phyloP scores from a whole-genome alignment of 2,888 invertebrate species.

The Troglohyphantes excavatus region DNA sequence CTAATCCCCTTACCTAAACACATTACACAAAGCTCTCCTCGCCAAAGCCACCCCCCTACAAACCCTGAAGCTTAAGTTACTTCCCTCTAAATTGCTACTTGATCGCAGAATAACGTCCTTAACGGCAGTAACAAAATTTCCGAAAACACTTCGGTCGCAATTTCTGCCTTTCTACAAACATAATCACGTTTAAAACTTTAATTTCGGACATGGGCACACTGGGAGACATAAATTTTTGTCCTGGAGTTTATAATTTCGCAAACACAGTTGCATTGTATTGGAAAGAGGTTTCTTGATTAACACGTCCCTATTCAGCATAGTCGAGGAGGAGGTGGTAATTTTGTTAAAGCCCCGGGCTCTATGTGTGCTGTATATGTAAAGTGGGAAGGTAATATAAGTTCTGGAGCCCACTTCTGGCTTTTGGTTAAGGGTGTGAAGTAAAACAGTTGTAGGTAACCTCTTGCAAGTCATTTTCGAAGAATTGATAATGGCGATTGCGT shows the following conservation, averaged over 20 bases:
- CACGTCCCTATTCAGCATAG: background rate
- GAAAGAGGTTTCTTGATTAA: too few relatives aligned
- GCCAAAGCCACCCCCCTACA: background rate
- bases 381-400: background rate
- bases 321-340: conserved; percentile 2
- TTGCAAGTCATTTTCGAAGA: too few relatives aligned
- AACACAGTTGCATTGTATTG: too few relatives aligned
- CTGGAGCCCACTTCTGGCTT: background rate
- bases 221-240: conserved; percentile 21
- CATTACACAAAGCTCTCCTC: background rate
- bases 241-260: too few relatives aligned
- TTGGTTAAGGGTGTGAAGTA: too few relatives aligned
- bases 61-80: background rate
- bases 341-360: conserved; percentile 15
- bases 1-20: background rate
- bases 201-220: conserved; percentile 12
- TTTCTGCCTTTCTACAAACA: background rate
- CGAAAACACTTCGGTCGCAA: background rate
- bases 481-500: too few relatives aligned
- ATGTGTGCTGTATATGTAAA: conserved; percentile 15
- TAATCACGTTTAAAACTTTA: conserved; percentile 58
- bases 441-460: too few relatives aligned
- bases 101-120: background rate
- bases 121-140: conserved; percentile 11
- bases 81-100: conserved; percentile 29